Evolutionary conservation across 1,140 invertebrate genomes (phyloP).

Genomic region (Drosophila quadrilineata): DNA sequence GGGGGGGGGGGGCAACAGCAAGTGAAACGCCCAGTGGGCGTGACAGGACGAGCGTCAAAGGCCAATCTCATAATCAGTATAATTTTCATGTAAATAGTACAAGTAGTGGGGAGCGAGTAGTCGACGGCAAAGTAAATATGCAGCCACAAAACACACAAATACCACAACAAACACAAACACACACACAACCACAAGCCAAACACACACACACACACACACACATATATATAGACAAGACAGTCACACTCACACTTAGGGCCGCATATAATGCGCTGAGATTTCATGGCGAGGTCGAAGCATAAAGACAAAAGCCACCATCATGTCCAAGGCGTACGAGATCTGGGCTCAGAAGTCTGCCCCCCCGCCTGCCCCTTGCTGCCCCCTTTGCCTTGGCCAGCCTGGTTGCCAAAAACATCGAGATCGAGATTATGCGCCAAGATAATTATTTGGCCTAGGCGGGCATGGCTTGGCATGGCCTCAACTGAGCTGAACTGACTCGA

Average conservation of each 20-base stretch:
- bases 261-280: conserved; percentile 47
- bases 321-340: conserved; percentile 50
- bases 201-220: conserved; percentile 2
- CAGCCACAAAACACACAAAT: conserved; percentile 1
- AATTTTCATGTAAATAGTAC: conserved; percentile 66
- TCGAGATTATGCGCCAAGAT: conserved; percentile 69
- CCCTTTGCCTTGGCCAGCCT: no score
- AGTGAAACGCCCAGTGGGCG: conserved; percentile 28
- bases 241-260: background rate
- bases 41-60: conserved; percentile 28
- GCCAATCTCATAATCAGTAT: conserved; percentile 74
- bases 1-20: background rate
- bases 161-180: background rate
- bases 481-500: background rate
- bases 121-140: conserved; percentile 33
- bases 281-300: conserved; percentile 25
- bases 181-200: conserved; percentile 4
- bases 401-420: conserved; percentile 26
- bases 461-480: no score
- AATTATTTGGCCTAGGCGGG: conserved; percentile 69
- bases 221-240: background rate
- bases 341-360: conserved; percentile 7
- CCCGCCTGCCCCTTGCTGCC: conserved; percentile 26
- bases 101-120: no score
- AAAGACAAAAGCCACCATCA: conserved; percentile 44